A percentile compares a stretch with the other conserved stretches of the same genome.
Evolutionary conservation across 2,113 vertebrate genomes (phyloP).

Genomic region (Diadophis punctatus): DNA sequence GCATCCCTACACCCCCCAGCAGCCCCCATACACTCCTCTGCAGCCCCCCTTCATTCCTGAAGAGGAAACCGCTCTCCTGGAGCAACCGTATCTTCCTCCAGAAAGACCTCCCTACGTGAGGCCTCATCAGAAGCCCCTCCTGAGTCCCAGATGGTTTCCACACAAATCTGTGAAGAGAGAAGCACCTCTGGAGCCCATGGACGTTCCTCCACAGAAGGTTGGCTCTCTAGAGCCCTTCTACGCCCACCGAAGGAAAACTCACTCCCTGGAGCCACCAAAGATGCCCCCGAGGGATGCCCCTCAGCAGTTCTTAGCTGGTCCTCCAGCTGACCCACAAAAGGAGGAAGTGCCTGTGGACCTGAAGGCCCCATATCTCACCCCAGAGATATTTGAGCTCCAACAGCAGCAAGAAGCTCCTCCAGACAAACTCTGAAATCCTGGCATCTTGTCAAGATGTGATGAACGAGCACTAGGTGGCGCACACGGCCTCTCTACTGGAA

Average conservation of each 20-base stretch:
- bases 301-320: not conserved
- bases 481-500: not conserved
- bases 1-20: not conserved
- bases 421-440: not conserved
- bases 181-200: not conserved
- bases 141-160: not conserved
- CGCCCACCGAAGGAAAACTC: not conserved
- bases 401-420: not conserved
- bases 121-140: rapidly evolving
- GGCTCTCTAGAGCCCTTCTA: not conserved
- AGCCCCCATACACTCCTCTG: not conserved
- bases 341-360: not conserved
- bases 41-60: not conserved
- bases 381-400: not conserved
- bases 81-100: not conserved
- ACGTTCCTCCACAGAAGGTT: not conserved
- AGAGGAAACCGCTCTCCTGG: not conserved
- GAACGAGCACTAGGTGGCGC: not conserved
- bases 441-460: not conserved
- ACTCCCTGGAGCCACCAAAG: not conserved
- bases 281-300: not conserved
- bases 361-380: not conserved
- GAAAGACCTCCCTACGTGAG: not conserved
- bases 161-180: not conserved
- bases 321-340: not conserved